phyloP scores from a whole-genome alignment of 2,888 invertebrate species.

The Orgyia antiqua region DNA sequence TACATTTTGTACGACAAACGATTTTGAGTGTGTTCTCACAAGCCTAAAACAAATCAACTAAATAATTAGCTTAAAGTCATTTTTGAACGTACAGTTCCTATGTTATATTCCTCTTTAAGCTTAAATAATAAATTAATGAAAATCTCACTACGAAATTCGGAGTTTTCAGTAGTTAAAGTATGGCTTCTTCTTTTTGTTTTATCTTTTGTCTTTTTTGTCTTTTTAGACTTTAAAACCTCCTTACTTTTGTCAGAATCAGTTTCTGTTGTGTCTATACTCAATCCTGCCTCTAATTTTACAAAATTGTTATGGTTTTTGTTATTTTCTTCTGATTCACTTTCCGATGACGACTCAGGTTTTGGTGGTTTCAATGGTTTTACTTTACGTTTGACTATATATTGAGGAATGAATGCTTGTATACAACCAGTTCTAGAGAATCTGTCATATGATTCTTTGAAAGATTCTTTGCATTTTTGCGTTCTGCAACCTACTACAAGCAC shows the following conservation, averaged over 20 bases:
- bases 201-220: too few relatives aligned
- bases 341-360: background rate
- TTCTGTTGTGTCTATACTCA: background rate
- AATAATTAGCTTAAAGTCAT: background rate
- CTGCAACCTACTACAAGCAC: conserved; percentile 25
- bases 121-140: background rate
- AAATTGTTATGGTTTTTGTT: background rate
- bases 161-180: background rate
- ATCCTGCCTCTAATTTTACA: background rate
- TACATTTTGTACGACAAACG: conserved; percentile 8
- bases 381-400: too few relatives aligned
- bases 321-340: background rate
- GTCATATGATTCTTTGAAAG: conserved; percentile 24
- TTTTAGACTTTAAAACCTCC: too few relatives aligned
- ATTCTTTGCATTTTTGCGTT: conserved; percentile 23
- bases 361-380: background rate
- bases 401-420: conserved; percentile 22
- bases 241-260: too few relatives aligned
- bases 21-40: conserved; percentile 4
- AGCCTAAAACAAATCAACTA: conserved; percentile 6
- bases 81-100: conserved; percentile 7
- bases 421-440: conserved; percentile 28
- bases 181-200: background rate
- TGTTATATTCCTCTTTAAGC: too few relatives aligned
- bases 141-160: conserved; percentile 4